Evolutionary conservation across 1,140 invertebrate genomes (phyloP).

Genomic region (Drosophila nigromelanica): DNA sequence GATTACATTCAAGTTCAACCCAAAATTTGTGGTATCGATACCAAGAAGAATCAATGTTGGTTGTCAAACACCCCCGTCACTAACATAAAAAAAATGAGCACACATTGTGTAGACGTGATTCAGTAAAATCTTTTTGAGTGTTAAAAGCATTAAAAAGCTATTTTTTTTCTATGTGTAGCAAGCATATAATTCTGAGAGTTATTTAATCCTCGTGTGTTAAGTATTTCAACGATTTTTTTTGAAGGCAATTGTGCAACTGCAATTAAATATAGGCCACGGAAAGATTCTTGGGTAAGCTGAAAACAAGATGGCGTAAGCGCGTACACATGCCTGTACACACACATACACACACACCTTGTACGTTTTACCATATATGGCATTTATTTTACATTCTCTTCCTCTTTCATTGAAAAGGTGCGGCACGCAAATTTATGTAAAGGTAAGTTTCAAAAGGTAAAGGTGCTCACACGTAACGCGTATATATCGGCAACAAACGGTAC

Average conservation of each 20-base stretch:
- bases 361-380: slow-evolving; percentile 13
- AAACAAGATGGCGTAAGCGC: slow-evolving; percentile 66
- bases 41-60: background rate
- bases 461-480: slow-evolving; percentile 29
- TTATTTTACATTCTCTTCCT: slow-evolving; percentile 4
- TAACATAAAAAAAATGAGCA: slow-evolving; percentile 26
- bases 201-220: slow-evolving; percentile 17
- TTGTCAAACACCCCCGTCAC: background rate
- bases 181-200: slow-evolving; percentile 6
- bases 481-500: slow-evolving; percentile 5
- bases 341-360: slow-evolving; percentile 8
- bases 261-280: slow-evolving; percentile 33
- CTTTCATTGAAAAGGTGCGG: slow-evolving; percentile 11
- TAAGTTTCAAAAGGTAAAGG: slow-evolving; percentile 61
- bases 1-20: background rate
- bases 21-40: background rate
- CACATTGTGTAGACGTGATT: slow-evolving; percentile 37
- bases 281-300: slow-evolving; percentile 53
- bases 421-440: slow-evolving; percentile 45
- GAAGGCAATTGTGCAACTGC: slow-evolving; percentile 4
- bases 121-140: slow-evolving; percentile 22
- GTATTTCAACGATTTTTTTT: background rate
- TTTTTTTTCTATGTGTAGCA: slow-evolving; percentile 22
- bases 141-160: slow-evolving; percentile 3
- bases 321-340: slow-evolving; percentile 23